Evolutionary conservation across 2,888 invertebrate species (phyloP).

Genomic region (Mylabris sibirica): DNA sequence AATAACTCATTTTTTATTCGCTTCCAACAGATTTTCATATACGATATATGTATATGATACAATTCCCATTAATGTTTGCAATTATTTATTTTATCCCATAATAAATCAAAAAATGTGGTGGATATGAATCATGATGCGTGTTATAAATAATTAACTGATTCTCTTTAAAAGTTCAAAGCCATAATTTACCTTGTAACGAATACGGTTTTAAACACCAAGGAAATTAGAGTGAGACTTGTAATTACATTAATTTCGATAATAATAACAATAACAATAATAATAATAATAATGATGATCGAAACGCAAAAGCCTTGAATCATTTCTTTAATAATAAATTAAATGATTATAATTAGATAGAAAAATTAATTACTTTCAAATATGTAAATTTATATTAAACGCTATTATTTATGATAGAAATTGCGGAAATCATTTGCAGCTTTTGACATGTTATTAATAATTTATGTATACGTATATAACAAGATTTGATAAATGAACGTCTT

Average conservation of each 20-base stretch:
- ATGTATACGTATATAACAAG: conserved; percentile 52
- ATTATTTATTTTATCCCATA: background rate
- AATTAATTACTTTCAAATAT: conserved; percentile 17
- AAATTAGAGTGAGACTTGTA: background rate
- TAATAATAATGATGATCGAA: too few relatives aligned
- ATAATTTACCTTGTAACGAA: background rate
- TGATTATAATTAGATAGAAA: background rate
- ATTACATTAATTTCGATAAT: background rate
- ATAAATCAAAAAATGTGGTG: conserved; percentile 3
- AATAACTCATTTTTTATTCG: too few relatives aligned
- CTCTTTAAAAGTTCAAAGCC: background rate
- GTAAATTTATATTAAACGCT: conserved; percentile 32
- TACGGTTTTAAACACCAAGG: background rate
- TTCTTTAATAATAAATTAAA: background rate
- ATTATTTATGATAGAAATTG: conserved; percentile 52
- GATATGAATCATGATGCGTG: conserved; percentile 1
- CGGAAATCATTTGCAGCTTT: conserved; percentile 57
- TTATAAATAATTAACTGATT: conserved; percentile 1
- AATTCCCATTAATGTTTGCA: background rate
- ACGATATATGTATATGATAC: background rate
- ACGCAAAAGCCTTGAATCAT: too few relatives aligned
- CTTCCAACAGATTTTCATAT: too few relatives aligned
- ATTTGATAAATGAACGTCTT: conserved; percentile 57
- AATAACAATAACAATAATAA: background rate
- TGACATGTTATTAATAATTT: conserved; percentile 58